Evolutionary conservation across 2,888 invertebrate genomes (phyloP).

Genomic region (Biston stratarius): DNA sequence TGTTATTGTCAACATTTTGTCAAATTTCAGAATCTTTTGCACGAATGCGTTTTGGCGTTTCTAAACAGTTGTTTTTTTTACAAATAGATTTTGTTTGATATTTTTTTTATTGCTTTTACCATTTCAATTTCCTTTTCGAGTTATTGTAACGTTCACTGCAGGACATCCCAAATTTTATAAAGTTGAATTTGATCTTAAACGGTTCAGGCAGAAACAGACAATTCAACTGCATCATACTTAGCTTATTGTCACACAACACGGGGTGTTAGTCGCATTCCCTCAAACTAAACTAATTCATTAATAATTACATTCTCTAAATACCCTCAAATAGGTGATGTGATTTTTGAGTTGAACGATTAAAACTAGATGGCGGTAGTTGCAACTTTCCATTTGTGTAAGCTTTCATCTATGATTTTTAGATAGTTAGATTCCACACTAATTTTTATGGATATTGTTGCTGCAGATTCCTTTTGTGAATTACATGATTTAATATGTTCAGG

Average conservation of each 20-base stretch:
- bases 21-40: too few relatives aligned
- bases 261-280: conserved; percentile 81
- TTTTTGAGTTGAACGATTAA: conserved; percentile 9
- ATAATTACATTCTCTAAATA: conserved; percentile 47
- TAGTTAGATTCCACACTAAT: conserved; percentile 51
- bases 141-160: not conserved
- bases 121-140: not conserved
- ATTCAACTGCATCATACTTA: conserved; percentile 66
- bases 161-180: not conserved
- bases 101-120: not conserved
- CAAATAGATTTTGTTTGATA: too few relatives aligned
- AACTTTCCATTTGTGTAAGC: conserved; percentile 38
- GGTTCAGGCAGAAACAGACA: conserved; percentile 66
- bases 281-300: conserved; percentile 64
- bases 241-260: conserved; percentile 81
- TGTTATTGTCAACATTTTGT: too few relatives aligned
- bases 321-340: conserved; percentile 20
- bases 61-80: too few relatives aligned
- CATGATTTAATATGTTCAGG: conserved; percentile 64
- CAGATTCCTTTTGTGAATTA: conserved; percentile 61
- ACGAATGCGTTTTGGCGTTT: too few relatives aligned
- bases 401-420: conserved; percentile 56
- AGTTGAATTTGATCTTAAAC: conserved; percentile 11
- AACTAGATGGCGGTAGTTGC: conserved; percentile 11
- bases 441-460: conserved; percentile 54